phyloP scores from a whole-genome alignment of 2,888 invertebrate species.

The Ophraella communa region DNA sequence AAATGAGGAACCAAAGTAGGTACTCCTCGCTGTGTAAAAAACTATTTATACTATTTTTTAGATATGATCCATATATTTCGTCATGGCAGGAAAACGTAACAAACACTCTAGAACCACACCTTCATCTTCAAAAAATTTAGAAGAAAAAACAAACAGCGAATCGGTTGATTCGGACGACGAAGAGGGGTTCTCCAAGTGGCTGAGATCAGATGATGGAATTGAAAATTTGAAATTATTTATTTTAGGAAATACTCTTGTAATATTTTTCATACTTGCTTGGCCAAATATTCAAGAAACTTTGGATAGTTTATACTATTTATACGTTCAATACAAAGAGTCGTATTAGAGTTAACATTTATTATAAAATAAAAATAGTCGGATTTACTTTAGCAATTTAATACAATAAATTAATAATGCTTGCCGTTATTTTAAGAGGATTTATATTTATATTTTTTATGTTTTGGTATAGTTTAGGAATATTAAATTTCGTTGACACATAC shows the following conservation, averaged over 20 bases:
- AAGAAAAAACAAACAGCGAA: slow-evolving; percentile 3
- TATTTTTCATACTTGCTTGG: slow-evolving; percentile 76
- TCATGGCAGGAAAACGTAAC: slow-evolving; percentile 8
- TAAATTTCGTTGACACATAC: slow-evolving; percentile 76
- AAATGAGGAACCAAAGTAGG: no score
- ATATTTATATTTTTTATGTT: slow-evolving; percentile 72
- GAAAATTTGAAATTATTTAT: slow-evolving; percentile 85
- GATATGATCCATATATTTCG: neutral
- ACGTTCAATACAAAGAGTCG: slow-evolving; percentile 38
- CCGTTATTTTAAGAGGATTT: slow-evolving; percentile 68
- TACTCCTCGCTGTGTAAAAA: no score
- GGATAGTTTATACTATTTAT: slow-evolving; percentile 59
- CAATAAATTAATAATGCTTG: slow-evolving; percentile 66
- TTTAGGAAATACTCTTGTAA: slow-evolving; percentile 74
- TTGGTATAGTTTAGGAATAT: slow-evolving; percentile 75
- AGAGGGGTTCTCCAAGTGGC: slow-evolving; percentile 54
- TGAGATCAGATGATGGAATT: slow-evolving; percentile 67
- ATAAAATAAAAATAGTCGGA: no score
- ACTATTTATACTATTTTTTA: neutral
- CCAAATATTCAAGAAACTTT: slow-evolving; percentile 72
- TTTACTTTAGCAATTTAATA: neutral
- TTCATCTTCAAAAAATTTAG: neutral
- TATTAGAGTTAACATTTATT: neutral
- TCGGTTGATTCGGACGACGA: slow-evolving; percentile 50
- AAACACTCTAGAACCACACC: neutral